Evolutionary conservation across 1,140 invertebrate species (phyloP).

Genomic region (Bombus impatiens): DNA sequence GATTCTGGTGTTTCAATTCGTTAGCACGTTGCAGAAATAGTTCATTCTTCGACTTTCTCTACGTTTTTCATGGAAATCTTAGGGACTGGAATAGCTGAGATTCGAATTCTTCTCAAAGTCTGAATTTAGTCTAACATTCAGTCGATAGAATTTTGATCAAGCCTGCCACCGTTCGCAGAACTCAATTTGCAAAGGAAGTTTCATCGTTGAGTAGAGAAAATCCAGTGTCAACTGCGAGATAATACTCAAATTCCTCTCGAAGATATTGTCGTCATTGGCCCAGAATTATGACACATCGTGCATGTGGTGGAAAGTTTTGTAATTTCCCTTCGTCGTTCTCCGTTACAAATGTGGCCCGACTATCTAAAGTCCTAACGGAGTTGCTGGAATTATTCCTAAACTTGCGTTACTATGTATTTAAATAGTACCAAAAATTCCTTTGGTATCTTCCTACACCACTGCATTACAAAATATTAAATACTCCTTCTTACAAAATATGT

Average conservation of each 20-base stretch:
- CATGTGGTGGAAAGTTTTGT: slow-evolving; percentile 15
- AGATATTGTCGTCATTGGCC: background rate
- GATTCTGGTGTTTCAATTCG: background rate
- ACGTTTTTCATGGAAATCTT: background rate
- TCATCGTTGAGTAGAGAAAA: background rate
- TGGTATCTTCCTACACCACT: too few species aligned
- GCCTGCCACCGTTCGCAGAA: background rate
- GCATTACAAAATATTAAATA: background rate
- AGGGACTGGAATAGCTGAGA: background rate
- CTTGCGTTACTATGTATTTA: background rate
- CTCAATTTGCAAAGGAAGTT: background rate
- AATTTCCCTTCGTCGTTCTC: slow-evolving; percentile 12
- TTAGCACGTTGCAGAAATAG: background rate
- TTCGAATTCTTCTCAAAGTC: background rate
- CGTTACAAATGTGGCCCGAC: slow-evolving; percentile 6
- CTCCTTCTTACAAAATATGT: too few species aligned
- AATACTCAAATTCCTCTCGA: background rate
- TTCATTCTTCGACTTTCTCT: accelerated
- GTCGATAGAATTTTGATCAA: background rate
- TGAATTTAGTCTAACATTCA: background rate
- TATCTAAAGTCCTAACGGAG: background rate
- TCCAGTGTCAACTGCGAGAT: background rate
- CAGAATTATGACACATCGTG: slow-evolving; percentile 12
- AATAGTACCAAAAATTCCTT: background rate
- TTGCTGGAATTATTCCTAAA: background rate